Evolutionary conservation across 2,797 vertebrate genomes (phyloP).

Genomic region (Hylomyscus alleni): DNA sequence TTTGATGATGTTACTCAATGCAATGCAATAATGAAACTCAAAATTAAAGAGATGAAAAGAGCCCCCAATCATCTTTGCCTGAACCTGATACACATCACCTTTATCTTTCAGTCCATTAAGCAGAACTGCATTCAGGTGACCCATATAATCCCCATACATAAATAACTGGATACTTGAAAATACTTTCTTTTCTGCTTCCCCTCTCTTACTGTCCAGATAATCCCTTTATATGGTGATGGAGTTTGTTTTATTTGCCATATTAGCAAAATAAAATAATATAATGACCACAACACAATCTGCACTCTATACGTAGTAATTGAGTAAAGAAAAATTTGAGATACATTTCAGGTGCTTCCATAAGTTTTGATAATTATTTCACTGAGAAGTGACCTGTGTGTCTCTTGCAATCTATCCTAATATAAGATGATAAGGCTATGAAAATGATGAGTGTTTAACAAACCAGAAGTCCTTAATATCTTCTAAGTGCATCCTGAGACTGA

Average conservation of each 20-base stretch:
- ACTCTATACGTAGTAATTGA: background rate
- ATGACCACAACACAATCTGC: background rate
- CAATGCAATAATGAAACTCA: background rate
- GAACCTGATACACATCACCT: accelerated
- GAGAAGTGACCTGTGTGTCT: background rate
- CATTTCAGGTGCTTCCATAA: background rate
- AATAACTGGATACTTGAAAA: background rate
- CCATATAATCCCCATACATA: background rate
- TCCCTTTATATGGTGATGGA: background rate
- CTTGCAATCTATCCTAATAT: background rate
- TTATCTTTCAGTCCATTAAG: background rate
- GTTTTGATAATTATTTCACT: background rate
- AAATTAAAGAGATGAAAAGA: background rate
- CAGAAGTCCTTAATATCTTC: background rate
- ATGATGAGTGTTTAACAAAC: background rate
- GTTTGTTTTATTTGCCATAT: background rate
- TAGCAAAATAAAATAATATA: background rate
- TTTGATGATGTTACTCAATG: background rate
- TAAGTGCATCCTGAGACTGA: background rate
- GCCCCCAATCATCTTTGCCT: background rate
- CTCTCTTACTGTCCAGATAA: background rate
- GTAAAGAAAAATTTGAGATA: background rate
- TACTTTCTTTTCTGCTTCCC: background rate
- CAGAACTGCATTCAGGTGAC: background rate
- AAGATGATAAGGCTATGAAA: background rate